phyloP scores from a whole-genome alignment of 2,888 invertebrate genomes.

The Diplolepis rosae region DNA sequence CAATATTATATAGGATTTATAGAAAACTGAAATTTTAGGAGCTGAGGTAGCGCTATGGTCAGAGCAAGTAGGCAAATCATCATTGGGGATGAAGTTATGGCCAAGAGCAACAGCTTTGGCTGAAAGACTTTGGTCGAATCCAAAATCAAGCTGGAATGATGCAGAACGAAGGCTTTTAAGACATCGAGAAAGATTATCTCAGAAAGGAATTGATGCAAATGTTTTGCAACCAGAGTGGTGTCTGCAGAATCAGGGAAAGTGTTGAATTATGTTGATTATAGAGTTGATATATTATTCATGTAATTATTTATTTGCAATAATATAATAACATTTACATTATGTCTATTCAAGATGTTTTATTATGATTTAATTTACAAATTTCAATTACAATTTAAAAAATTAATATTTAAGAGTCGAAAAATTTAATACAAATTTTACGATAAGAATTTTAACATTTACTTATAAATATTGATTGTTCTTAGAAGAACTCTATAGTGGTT shows the following conservation, averaged over 20 bases:
- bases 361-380: no score
- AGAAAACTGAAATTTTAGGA: conserved; percentile 39
- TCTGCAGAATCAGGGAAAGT: conserved; percentile 85
- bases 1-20: conserved; percentile 61
- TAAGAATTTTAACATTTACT: neutral
- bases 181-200: conserved; percentile 83
- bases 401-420: no score
- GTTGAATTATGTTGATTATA: no score
- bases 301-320: no score
- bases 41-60: conserved; percentile 89
- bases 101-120: conserved; percentile 89
- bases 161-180: conserved; percentile 84
- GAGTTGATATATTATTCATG: no score
- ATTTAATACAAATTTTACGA: neutral
- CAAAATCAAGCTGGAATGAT: conserved; percentile 78
- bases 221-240: conserved; percentile 90
- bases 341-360: no score
- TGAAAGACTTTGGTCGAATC: conserved; percentile 89
- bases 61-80: conserved; percentile 84
- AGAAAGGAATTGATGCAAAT: conserved; percentile 83
- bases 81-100: conserved; percentile 85
- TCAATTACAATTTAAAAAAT: no score
- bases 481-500: no score
- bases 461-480: no score
- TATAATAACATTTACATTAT: no score